These are phyloP conservation scores for Melanostigma gelatinosum DNA, from an alignment of 2,113 vertebrate species.

Conservation along the genomic window DNA sequence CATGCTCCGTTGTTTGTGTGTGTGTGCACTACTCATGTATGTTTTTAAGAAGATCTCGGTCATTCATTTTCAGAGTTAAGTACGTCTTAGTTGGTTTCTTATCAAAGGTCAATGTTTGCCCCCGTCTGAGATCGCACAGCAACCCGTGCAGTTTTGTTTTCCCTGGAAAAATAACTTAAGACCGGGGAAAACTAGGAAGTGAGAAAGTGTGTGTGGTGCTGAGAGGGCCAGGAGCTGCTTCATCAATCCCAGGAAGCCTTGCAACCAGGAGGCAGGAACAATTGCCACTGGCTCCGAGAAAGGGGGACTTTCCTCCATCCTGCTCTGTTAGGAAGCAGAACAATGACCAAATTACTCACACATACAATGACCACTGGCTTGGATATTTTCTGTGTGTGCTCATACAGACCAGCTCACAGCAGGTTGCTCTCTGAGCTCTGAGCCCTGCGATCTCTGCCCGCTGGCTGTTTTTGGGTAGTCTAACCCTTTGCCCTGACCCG, in stretches of 20 bases:
- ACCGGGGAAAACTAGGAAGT: conserved; percentile 57
- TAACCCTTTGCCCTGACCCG: neutral
- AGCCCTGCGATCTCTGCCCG: conserved; percentile 21
- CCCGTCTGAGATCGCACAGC: neutral
- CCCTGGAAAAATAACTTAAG: conserved; percentile 47
- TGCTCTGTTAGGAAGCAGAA: conserved; percentile 69
- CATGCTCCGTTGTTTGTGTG: neutral
- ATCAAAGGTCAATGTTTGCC: conserved; percentile 51
- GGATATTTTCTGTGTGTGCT: conserved; percentile 51
- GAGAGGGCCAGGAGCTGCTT: conserved; percentile 43
- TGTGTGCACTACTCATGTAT: neutral
- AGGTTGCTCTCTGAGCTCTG: conserved; percentile 46
- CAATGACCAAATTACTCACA: conserved; percentile 71
- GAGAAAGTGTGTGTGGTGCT: conserved; percentile 47
- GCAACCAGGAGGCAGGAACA: conserved; percentile 73
- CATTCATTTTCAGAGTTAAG: neutral
- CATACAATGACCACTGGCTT: conserved; percentile 24
- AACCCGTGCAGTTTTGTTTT: conserved; percentile 53
- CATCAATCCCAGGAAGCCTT: conserved; percentile 80
- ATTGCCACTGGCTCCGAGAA: conserved; percentile 63
- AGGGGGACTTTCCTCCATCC: conserved; percentile 83
- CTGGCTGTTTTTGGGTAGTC: conserved; percentile 17
- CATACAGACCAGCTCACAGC: conserved; percentile 46
- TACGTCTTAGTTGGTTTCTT: conserved; percentile 23
- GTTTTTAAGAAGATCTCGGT: conserved; percentile 14